A percentile compares a stretch with the other conserved stretches of the same genome.
Conservation (phyloP, 2,113 vertebrate species). For the Myiagra hebetior region DNA sequence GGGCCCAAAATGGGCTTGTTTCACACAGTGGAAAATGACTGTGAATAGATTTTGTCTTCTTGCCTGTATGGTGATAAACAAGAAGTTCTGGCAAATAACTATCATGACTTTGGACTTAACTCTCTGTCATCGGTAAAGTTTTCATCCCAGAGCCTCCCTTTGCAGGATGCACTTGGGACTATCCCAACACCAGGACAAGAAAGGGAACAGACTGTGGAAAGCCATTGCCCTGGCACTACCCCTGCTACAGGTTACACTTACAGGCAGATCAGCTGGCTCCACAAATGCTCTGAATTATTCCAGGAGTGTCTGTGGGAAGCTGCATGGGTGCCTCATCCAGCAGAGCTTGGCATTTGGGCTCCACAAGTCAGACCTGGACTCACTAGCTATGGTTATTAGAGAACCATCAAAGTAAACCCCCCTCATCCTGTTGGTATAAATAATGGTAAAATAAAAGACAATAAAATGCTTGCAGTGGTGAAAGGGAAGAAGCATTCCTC, state of each 20-base stretch:
- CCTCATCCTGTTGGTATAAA: background rate
- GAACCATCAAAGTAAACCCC: background rate
- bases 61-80: background rate
- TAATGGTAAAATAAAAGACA: background rate
- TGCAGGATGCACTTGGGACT: accelerated
- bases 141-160: background rate
- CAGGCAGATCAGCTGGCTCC: background rate
- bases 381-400: background rate
- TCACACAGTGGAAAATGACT: background rate
- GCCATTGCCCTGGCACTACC: background rate
- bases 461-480: background rate
- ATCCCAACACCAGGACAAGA: background rate
- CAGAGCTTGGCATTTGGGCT: background rate
- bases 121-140: background rate
- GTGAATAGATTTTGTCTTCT: background rate
- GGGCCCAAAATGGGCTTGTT: background rate
- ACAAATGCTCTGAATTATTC: background rate
- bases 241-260: background rate
- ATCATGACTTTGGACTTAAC: background rate
- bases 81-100: background rate
- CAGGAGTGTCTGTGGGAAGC: background rate
- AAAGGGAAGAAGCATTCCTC: background rate
- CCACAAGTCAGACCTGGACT: background rate
- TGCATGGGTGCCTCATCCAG: background rate
- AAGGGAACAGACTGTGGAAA: background rate